Evolutionary conservation across 2,113 vertebrate genomes (phyloP).

Genomic region (Tor tambroides): DNA sequence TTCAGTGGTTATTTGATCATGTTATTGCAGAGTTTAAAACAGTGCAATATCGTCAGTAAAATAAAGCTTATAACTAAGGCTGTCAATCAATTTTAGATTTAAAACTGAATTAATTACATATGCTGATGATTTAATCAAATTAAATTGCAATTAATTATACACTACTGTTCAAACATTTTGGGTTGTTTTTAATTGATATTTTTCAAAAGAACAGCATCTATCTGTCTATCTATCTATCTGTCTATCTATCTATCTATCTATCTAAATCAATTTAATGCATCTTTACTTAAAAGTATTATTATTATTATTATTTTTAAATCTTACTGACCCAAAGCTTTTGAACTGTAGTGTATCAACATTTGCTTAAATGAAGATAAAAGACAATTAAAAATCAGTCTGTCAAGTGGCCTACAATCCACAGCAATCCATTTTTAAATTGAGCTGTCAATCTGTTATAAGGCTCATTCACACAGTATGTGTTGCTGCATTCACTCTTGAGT

Average conservation of each 20-base stretch:
- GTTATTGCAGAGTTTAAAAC: conserved; percentile 44
- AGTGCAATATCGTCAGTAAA: conserved; percentile 46
- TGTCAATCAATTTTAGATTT: conserved; percentile 17
- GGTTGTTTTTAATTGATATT: too few relatives aligned
- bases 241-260: too few relatives aligned
- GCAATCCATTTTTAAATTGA: neutral
- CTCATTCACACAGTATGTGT: neutral
- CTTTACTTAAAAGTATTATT: neutral
- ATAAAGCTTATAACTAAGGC: conserved; percentile 36
- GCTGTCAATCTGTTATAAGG: neutral
- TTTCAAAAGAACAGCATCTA: too few relatives aligned
- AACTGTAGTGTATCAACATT: neutral
- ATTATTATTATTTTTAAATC: neutral
- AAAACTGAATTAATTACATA: neutral
- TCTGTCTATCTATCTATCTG: too few relatives aligned
- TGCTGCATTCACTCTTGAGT: neutral
- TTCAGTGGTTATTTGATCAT: conserved; percentile 52
- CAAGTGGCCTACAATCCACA: neutral
- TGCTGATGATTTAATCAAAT: neutral
- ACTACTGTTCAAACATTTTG: neutral
- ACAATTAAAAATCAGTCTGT: neutral
- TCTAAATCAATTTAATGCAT: neutral
- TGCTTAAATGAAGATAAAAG: neutral
- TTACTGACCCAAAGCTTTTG: neutral
- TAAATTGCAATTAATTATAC: neutral